Evolutionary conservation across 2,888 invertebrate genomes (phyloP).

Genomic region (Elgonia sp.): DNA sequence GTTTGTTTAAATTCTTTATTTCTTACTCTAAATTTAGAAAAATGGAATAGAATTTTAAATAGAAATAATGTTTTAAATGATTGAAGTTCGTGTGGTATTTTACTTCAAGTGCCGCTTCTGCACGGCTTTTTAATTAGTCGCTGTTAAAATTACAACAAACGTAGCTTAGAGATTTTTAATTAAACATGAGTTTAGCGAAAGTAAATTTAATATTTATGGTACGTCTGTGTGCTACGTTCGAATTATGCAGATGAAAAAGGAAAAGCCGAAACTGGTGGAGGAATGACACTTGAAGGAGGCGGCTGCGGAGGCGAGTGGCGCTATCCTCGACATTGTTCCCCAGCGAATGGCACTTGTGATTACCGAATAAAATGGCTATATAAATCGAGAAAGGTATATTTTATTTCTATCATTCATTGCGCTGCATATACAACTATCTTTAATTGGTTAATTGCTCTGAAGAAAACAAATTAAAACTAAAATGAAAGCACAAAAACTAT

Average conservation of each 20-base stretch:
- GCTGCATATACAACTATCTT: not conserved
- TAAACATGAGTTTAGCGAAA: conserved; percentile 29
- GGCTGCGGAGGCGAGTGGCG: conserved; percentile 94
- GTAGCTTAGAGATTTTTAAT: conserved; percentile 38
- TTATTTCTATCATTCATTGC: conserved; percentile 12
- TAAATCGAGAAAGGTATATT: conserved; percentile 84
- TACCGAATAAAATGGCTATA: conserved; percentile 95
- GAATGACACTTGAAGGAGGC: conserved; percentile 81
- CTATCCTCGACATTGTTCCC: conserved; percentile 91
- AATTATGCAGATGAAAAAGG: conserved; percentile 77
- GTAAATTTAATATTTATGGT: conserved; percentile 54
- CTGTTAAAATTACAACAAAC: conserved; percentile 19
- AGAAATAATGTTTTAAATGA: no score
- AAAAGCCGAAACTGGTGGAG: conserved; percentile 77
- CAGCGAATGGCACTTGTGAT: conserved; percentile 91
- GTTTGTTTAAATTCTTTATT: not conserved
- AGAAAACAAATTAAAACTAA: no score
- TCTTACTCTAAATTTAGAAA: not conserved
- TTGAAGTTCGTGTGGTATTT: not conserved
- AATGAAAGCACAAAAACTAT: not conserved
- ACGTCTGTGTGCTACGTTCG: conserved; percentile 29
- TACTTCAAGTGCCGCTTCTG: not conserved
- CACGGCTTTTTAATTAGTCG: conserved; percentile 23
- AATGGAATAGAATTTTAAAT: not conserved
- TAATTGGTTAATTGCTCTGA: not conserved